A percentile compares a stretch with the other conserved stretches of the same genome.
These are phyloP conservation scores for Monopis laevigella DNA, from an alignment of 2,888 invertebrate genomes.

Conservation along the genomic window DNA sequence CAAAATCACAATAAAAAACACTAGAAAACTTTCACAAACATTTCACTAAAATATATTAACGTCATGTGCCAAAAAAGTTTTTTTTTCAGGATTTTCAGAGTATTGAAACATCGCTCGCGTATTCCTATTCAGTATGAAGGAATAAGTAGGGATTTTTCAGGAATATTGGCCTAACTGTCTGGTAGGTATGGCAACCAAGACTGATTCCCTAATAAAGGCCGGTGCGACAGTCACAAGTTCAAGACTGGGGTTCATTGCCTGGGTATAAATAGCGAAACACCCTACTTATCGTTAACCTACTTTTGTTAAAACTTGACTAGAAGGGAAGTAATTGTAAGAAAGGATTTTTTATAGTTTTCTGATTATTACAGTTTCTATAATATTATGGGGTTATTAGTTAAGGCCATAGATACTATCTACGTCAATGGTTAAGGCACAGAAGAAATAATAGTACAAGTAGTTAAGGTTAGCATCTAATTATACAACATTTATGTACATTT, in stretches of 20 bases:
- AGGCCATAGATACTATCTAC: no score
- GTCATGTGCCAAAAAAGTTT: slow-evolving; percentile 18
- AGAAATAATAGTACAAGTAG: no score
- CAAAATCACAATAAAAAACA: slow-evolving; percentile 25
- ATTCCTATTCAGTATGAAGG: background rate
- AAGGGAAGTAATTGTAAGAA: no score
- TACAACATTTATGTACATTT: no score
- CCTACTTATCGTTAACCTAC: background rate
- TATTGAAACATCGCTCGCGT: no score
- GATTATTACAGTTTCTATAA: no score
- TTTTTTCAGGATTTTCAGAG: background rate
- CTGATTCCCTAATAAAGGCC: slow-evolving; percentile 19
- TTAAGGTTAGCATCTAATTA: no score
- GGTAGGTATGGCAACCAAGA: slow-evolving; percentile 36
- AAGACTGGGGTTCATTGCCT: slow-evolving; percentile 6
- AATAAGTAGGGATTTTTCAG: slow-evolving; percentile 7
- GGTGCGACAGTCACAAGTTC: background rate
- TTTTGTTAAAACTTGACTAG: no score
- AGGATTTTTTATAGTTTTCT: no score
- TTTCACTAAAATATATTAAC: no score
- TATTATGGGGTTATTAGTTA: no score
- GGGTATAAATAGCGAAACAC: background rate
- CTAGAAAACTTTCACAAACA: slow-evolving; percentile 24
- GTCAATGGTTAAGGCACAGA: no score
- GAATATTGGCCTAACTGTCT: slow-evolving; percentile 51